A percentile compares a stretch with the other conserved stretches of the same genome.
These are phyloP conservation scores for Xestia rhomboidea DNA, from an alignment of 2,888 invertebrate genomes.

Conservation along the genomic window DNA sequence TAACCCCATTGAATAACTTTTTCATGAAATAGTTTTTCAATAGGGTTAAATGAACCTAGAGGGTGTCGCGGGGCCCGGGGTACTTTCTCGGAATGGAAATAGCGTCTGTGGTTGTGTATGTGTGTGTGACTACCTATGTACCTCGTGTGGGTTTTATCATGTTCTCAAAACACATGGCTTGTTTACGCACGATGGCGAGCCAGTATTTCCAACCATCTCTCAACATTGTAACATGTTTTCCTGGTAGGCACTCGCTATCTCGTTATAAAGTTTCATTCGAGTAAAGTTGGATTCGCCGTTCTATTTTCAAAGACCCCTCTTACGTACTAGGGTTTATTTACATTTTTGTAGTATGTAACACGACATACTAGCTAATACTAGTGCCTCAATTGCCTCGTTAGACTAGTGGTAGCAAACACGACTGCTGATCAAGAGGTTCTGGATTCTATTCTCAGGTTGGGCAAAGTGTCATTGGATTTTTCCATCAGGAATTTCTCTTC, in stretches of 20 bases:
- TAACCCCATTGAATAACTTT: too few species aligned
- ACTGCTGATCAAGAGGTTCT: too few species aligned
- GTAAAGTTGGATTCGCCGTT: background rate
- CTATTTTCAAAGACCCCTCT: too few species aligned
- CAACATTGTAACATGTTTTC: background rate
- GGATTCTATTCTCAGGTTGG: too few species aligned
- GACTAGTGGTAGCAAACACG: too few species aligned
- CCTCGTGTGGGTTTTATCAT: background rate
- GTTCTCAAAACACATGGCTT: background rate
- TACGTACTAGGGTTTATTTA: background rate
- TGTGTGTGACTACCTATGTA: background rate
- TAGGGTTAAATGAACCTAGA: too few species aligned
- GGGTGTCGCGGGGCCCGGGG: background rate
- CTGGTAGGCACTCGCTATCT: background rate
- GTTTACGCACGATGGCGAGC: background rate
- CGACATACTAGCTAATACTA: background rate
- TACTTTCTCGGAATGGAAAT: background rate
- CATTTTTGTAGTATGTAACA: background rate
- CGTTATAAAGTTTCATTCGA: conserved; percentile 9
- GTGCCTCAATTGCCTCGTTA: background rate
- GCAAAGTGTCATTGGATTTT: too few species aligned
- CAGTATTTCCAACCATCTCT: background rate
- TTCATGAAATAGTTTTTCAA: too few species aligned
- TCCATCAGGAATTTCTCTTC: too few species aligned
- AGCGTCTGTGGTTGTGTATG: background rate